phyloP scores from a whole-genome alignment of 2,888 invertebrate genomes.

The Drosophila incognita region DNA sequence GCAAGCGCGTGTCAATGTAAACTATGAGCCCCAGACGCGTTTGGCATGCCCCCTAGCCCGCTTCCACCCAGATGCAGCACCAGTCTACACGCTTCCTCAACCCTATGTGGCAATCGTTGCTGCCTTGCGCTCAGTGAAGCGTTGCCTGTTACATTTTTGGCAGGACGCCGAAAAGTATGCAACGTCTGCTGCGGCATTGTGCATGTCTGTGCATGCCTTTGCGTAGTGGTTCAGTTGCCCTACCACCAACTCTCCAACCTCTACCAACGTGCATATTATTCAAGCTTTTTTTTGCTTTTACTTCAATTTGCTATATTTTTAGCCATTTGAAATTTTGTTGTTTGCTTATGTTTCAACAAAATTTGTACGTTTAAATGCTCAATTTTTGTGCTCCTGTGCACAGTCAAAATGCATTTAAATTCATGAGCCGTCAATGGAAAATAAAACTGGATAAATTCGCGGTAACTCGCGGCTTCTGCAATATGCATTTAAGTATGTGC shows the following conservation, averaged over 20 bases:
- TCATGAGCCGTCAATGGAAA: constrained; percentile 33
- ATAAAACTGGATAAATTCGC: constrained; percentile 22
- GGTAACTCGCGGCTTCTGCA: constrained; percentile 31
- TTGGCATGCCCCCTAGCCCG: constrained; percentile 14
- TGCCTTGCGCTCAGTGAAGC: constrained; percentile 48
- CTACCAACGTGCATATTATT: neutral
- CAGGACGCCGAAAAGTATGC: constrained; percentile 62
- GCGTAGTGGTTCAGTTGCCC: constrained; percentile 23
- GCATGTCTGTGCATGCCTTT: constrained; percentile 19
- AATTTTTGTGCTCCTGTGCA: constrained; percentile 12
- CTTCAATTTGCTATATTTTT: constrained; percentile 39
- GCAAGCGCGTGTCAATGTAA: constrained; percentile 65
- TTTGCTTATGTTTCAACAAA: neutral
- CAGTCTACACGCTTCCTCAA: neutral
- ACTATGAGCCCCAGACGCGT: constrained; percentile 53
- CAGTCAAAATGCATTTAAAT: constrained; percentile 53
- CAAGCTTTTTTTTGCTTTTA: constrained; percentile 7
- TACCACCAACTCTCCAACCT: neutral
- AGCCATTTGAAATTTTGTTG: constrained; percentile 29
- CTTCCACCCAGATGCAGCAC: no score
- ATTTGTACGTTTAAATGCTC: constrained; percentile 30
- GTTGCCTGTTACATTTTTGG: constrained; percentile 68
- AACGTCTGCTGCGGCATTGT: constrained; percentile 54
- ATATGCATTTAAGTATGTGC: constrained; percentile 45
- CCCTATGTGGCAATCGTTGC: neutral